Conservation (phyloP, 1,140 invertebrate species). For the Drosophila murphyi region DNA sequence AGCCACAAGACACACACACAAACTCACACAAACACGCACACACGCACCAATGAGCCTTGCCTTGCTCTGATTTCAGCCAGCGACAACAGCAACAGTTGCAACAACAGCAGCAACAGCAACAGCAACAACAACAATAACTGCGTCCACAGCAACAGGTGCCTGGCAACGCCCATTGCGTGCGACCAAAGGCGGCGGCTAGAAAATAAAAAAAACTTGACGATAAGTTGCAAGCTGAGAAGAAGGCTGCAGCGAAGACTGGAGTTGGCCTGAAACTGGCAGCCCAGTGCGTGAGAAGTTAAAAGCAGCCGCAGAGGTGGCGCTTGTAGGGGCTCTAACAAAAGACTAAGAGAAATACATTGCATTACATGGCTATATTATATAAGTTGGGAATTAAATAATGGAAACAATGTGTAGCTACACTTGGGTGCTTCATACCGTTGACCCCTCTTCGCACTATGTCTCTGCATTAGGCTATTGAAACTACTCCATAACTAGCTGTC, state of each 20-base stretch:
- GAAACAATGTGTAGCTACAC: not conserved
- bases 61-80: constrained; percentile 75
- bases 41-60: constrained; percentile 39
- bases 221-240: constrained; percentile 49
- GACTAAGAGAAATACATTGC: not conserved
- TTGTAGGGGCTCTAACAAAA: constrained; percentile 1
- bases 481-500: constrained; percentile 23
- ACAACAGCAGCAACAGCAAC: not conserved
- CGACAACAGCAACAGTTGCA: constrained; percentile 42
- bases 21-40: constrained; percentile 10
- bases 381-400: not conserved
- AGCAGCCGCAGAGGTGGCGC: constrained; percentile 16
- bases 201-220: constrained; percentile 59
- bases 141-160: constrained; percentile 61
- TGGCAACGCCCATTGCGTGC: constrained; percentile 77
- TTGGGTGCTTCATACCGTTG: not conserved
- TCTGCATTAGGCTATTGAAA: constrained; percentile 16
- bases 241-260: constrained; percentile 19
- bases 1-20: constrained; percentile 39
- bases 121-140: constrained; percentile 19
- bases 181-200: constrained; percentile 53
- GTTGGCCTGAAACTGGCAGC: not conserved
- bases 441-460: constrained; percentile 5
- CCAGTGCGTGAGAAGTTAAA: constrained; percentile 35
- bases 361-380: not conserved